Evolutionary conservation across 2,113 vertebrate species (phyloP).

Genomic region (Cynocephalus volans): DNA sequence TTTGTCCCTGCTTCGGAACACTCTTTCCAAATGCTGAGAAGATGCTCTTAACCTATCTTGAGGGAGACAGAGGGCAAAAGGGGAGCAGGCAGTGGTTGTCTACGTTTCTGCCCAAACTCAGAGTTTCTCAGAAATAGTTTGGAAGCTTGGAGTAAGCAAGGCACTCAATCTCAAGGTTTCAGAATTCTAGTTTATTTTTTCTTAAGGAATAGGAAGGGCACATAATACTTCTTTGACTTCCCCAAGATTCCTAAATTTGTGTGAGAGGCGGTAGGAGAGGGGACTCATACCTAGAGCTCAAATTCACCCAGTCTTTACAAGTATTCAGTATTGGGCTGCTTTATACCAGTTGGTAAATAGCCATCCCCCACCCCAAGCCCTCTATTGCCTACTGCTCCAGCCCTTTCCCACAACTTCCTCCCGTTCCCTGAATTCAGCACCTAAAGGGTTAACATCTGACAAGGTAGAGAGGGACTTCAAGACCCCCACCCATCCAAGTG

Average conservation of each 20-base stretch:
- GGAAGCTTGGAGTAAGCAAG: not conserved
- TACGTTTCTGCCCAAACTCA: not conserved
- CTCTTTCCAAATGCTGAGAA: not conserved
- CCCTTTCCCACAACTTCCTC: not conserved
- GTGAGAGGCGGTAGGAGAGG: rapidly evolving
- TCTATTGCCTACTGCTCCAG: not conserved
- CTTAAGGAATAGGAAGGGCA: slow-evolving; percentile 13
- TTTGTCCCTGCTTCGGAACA: not conserved
- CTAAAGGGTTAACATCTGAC: not conserved
- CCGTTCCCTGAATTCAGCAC: not conserved
- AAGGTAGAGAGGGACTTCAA: too few relatives aligned
- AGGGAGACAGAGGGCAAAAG: not conserved
- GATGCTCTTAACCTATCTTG: not conserved
- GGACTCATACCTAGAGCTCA: not conserved
- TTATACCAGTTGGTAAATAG: not conserved
- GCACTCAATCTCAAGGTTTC: not conserved
- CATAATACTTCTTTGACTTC: not conserved
- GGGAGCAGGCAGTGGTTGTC: too few relatives aligned
- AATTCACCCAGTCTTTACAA: not conserved
- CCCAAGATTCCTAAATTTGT: not conserved
- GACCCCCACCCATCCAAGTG: rapidly evolving
- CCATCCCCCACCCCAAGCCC: not conserved
- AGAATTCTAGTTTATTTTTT: not conserved
- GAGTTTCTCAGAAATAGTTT: not conserved
- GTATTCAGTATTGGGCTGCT: not conserved